Conservation (phyloP, 1,140 invertebrate species). For the Pseudomyrmex flavicornis region DNA sequence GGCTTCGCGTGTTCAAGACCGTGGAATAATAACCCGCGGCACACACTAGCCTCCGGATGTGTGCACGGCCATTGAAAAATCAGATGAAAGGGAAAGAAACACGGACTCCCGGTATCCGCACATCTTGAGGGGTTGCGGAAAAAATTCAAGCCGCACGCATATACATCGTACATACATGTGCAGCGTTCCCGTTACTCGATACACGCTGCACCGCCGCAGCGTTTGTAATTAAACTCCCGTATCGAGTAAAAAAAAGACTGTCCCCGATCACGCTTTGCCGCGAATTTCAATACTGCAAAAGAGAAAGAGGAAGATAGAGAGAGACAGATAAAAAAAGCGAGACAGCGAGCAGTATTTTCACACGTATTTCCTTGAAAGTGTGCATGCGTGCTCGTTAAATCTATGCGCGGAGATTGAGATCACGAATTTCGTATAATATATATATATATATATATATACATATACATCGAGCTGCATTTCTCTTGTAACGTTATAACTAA, state of each 20-base stretch:
- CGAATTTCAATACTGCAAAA: not conserved
- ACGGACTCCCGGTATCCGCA: conserved; percentile 53
- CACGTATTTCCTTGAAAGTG: not conserved
- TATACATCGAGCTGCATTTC: not conserved
- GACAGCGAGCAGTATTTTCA: not conserved
- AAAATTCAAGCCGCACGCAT: conserved; percentile 45
- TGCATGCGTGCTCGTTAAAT: not conserved
- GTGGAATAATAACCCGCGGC: conserved; percentile 65
- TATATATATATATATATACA: no score
- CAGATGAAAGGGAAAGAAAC: conserved; percentile 65
- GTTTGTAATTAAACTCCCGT: conserved; percentile 30
- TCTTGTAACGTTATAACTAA: not conserved
- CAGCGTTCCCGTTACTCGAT: not conserved
- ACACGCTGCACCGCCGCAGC: not conserved
- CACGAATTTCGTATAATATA: not conserved
- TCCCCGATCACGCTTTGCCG: conserved; percentile 8
- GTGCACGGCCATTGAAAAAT: conserved; percentile 56
- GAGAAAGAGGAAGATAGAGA: not conserved
- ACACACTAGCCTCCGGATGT: conserved; percentile 48
- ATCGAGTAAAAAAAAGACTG: conserved; percentile 32
- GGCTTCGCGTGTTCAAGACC: conserved; percentile 66
- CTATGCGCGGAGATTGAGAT: not conserved
- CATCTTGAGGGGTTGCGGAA: conserved; percentile 61
- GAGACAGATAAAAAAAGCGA: no score
- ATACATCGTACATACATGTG: not conserved